Base-by-base conservation (phyloP, 2,113 vertebrate genomes). In the Paradoxurus hermaphroditus region DNA sequence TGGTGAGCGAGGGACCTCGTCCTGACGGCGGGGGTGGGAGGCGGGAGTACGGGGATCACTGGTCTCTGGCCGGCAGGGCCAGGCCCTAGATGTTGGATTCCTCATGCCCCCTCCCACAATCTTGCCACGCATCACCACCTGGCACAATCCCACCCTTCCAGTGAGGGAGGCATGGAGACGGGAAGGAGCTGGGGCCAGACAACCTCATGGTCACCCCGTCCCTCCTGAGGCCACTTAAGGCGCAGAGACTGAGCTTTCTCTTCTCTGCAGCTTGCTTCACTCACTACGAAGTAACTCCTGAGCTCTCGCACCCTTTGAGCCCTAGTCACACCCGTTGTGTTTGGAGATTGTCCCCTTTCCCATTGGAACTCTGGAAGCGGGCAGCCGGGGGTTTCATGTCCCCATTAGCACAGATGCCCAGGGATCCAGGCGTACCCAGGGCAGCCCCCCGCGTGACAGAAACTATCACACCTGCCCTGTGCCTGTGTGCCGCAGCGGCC, bases 1-100 rank as follows among this genome's bases (percentile, higher is more conserved):
- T 99, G 99, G 99, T 99, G 98, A 99, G 99, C 98, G 91, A 39
- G 87, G 15, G 63, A 0, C 15, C 5, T 49, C 0, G 75, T 39
- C 34, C 46, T 19, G 63, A 4, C 3, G n/a, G n/a, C 0, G 23
- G 18, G 0, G 7, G 39, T 7, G 3, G 27, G 53, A 11, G 53
- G 23, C 2, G 0, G 44, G 82, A 10, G 63, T 16, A 1, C 12
- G 39, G 15, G 46, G 6, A 36, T 15, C 36, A 0, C 0, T 65
- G 51, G 87, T 44, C 16, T 13, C 51, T 11, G 34, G 63, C n/a
- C 75, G 12, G 7, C 18, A 15, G 15, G 63, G 41, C 39, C 72
- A 75, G 41, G 41, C 14, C 3, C 25, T 44, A 27, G 72, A 44
- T 29, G 72, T 29, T 29, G 39, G 70, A 44, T 23, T 72, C 53